phyloP scores from a whole-genome alignment of 2,113 vertebrate species.

The Regulus satrapa region DNA sequence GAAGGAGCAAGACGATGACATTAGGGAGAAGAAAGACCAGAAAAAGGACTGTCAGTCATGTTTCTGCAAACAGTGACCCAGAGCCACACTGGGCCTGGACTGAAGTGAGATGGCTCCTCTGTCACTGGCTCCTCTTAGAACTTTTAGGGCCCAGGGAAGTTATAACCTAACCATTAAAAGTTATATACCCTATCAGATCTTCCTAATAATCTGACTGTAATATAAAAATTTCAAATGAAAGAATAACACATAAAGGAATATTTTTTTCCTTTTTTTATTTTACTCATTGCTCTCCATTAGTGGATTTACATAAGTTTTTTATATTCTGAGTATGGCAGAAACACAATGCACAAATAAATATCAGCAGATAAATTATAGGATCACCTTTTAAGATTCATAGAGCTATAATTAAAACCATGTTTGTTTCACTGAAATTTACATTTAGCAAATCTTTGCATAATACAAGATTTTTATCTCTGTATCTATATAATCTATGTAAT shows the following conservation, averaged over 20 bases:
- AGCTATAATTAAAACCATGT: not conserved
- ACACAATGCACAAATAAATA: not conserved
- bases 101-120: not conserved
- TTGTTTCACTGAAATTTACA: not conserved
- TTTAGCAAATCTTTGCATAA: not conserved
- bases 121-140: not conserved
- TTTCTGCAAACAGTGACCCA: not conserved
- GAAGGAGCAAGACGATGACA: not conserved
- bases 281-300: not conserved
- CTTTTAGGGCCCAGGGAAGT: not conserved
- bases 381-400: not conserved
- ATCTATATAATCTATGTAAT: not conserved
- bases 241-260: not conserved
- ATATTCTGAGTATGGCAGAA: not conserved
- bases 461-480: not conserved
- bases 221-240: not conserved
- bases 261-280: not conserved
- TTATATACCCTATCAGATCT: not conserved
- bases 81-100: not conserved
- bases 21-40: not conserved
- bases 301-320: not conserved
- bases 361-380: not conserved
- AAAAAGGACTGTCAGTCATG: not conserved
- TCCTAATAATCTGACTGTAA: not conserved
- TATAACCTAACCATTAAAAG: not conserved